Percentiles rank a stretch among this genome's conserved stretches.
Evolutionary conservation across 2,797 vertebrate species (phyloP).

Genomic region (Lacerta agilis): DNA sequence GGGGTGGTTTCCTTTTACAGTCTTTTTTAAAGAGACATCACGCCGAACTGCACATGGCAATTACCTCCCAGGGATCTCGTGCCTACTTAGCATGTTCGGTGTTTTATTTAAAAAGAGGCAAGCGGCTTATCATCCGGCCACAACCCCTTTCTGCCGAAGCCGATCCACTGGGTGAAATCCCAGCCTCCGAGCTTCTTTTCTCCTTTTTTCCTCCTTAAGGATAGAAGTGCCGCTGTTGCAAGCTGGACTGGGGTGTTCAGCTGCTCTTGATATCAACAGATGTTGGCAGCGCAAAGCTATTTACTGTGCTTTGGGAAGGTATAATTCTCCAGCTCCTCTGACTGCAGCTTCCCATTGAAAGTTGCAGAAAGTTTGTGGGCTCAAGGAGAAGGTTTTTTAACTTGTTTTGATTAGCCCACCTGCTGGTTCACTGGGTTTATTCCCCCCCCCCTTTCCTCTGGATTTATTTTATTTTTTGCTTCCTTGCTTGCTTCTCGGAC

Average conservation of each 20-base stretch:
- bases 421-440: rapidly evolving
- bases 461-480: constrained; percentile 12
- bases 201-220: constrained; percentile 50
- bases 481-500: neutral
- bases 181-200: neutral
- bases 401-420: rapidly evolving
- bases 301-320: neutral
- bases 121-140: constrained; percentile 33
- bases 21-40: constrained; percentile 84
- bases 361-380: neutral
- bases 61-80: constrained; percentile 74
- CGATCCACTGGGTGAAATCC: constrained; percentile 43
- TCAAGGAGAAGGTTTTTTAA: neutral
- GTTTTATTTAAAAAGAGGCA: constrained; percentile 52
- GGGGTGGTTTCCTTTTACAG: constrained; percentile 91
- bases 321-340: neutral
- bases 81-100: constrained; percentile 49
- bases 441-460: too few species aligned
- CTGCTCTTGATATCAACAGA: constrained; percentile 26
- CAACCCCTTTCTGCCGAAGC: constrained; percentile 67
- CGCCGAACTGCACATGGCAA: constrained; percentile 85
- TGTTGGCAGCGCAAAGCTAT: neutral
- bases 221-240: constrained; percentile 39
- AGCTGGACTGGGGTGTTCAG: constrained; percentile 56
- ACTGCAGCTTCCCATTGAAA: rapidly evolving